phyloP scores from a whole-genome alignment of 2,113 vertebrate genomes.

The Thalassoma bifasciatum region DNA sequence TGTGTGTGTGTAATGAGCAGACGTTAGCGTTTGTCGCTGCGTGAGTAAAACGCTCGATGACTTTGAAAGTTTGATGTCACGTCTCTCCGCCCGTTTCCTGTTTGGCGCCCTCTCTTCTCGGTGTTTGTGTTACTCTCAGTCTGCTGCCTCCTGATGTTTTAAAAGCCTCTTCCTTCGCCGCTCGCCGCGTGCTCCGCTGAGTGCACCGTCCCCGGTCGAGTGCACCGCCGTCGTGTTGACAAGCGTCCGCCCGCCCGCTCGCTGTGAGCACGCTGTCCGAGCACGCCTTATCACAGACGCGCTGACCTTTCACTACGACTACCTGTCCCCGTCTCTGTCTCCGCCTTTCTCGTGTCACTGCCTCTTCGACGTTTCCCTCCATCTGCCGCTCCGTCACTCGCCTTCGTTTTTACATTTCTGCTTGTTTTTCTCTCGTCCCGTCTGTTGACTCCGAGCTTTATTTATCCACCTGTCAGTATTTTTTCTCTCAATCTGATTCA shows the following conservation, averaged over 20 bases:
- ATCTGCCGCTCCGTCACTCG: constrained; percentile 29
- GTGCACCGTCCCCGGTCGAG: constrained; percentile 40
- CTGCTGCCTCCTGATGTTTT: not conserved
- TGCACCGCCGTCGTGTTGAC: constrained; percentile 63
- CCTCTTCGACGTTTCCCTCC: not conserved
- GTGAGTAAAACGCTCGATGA: too few species aligned
- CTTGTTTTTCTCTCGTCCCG: not conserved
- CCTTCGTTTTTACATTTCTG: not conserved
- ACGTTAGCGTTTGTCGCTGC: too few species aligned
- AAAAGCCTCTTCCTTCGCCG: constrained; percentile 9
- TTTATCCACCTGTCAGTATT: not conserved
- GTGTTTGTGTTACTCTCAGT: not conserved
- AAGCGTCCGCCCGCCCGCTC: constrained; percentile 32
- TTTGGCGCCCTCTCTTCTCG: not conserved
- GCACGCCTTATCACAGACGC: constrained; percentile 59
- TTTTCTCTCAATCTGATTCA: not conserved
- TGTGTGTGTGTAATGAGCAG: too few species aligned
- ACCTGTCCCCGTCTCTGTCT: constrained; percentile 20
- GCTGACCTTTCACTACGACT: constrained; percentile 66
- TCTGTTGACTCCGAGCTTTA: not conserved
- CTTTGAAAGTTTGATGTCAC: too few species aligned
- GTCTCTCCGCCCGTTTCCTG: too few species aligned
- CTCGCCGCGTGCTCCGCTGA: constrained; percentile 16
- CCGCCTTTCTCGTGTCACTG: too few species aligned
- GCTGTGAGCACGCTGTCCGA: constrained; percentile 62